Evolutionary conservation across 2,888 invertebrate genomes (phyloP), one percentile per base, ranked within the genome.

Genomic region (Xestia xanthographa): DNA sequence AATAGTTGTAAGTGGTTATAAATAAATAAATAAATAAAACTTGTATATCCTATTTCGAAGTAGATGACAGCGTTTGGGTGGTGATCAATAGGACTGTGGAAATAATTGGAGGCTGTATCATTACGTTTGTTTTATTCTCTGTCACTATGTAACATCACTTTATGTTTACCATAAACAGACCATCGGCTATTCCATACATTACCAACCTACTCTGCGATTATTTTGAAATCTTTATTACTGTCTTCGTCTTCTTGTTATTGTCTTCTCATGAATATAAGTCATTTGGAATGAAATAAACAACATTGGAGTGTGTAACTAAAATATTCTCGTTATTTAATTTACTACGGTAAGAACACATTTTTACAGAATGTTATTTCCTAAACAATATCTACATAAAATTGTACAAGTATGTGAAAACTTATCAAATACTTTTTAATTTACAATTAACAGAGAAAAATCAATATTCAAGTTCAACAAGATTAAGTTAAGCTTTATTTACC

Each of bases 311-410:
- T 95, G 95, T 96, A 96, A 96, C 96, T 97, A 97, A 96, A 96
- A 96, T 96, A 96, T 96, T 95, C 93, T 95, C 95, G 94, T 96
- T 96, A 97, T 97, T 97, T 97, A 97, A 97, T 97, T 97, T 96
- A 97, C 96, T 96, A 96, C 90, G 92, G 94, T 96, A 96, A 97
- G 97, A 97, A 97, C 96, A 97, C 96, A 96, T 96, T 96, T 96
- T 96, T 96, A 97, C 96, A 97, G 94, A 96, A 96, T 96, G 96
- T 97, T 97, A 96, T 95, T 93, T 93, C 92, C 96, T 96, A 95
- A 95, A 94, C 91, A 94, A 92, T 96, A 96, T 96, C 95, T 96
- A 96, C 96, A 96, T 95, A 95, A 93, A 95, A 95, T 96, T 96
- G 95, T 97, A 97, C 97, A 97, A 88, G 95, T 96, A 96, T 93